These are phyloP conservation scores for Triplophysa dalaica DNA, from an alignment of 2,113 vertebrate species.

Conservation along the genomic window DNA sequence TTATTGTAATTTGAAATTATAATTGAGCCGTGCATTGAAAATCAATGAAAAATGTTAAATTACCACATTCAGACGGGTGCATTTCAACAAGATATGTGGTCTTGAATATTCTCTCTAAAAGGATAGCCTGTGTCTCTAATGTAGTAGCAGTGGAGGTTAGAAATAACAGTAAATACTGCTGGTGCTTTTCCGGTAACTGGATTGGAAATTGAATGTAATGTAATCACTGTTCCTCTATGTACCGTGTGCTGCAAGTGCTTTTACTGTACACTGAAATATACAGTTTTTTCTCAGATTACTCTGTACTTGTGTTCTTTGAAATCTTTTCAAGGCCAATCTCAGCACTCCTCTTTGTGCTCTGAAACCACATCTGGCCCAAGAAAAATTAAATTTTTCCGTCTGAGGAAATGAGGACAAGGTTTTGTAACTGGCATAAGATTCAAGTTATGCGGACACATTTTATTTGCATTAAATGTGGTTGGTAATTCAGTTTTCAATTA, in stretches of 20 bases:
- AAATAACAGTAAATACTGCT: constrained; percentile 25
- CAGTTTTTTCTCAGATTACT: background rate
- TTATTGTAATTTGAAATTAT: constrained; percentile 32
- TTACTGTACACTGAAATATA: constrained; percentile 1
- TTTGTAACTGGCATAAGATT: background rate
- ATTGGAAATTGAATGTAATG: constrained; percentile 29
- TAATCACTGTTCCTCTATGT: constrained; percentile 22
- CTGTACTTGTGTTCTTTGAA: background rate
- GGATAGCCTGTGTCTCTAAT: background rate
- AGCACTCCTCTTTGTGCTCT: background rate
- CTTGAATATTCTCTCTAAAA: constrained; percentile 31
- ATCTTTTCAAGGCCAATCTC: background rate
- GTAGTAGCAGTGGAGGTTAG: background rate
- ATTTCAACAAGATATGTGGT: constrained; percentile 30
- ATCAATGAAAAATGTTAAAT: constrained; percentile 33
- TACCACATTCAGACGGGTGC: constrained; percentile 14
- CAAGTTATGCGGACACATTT: background rate
- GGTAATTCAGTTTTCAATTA: too few relatives aligned
- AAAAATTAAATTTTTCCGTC: background rate
- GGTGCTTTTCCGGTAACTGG: constrained; percentile 14
- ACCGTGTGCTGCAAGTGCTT: background rate
- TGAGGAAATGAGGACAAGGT: background rate
- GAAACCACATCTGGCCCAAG: background rate
- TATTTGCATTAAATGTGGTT: too few relatives aligned
- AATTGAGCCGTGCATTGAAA: constrained; percentile 33